A percentile compares a stretch with the other conserved stretches of the same genome.
Evolutionary conservation across 2,888 invertebrate species (phyloP).

Genomic region (Machimus rusticus): DNA sequence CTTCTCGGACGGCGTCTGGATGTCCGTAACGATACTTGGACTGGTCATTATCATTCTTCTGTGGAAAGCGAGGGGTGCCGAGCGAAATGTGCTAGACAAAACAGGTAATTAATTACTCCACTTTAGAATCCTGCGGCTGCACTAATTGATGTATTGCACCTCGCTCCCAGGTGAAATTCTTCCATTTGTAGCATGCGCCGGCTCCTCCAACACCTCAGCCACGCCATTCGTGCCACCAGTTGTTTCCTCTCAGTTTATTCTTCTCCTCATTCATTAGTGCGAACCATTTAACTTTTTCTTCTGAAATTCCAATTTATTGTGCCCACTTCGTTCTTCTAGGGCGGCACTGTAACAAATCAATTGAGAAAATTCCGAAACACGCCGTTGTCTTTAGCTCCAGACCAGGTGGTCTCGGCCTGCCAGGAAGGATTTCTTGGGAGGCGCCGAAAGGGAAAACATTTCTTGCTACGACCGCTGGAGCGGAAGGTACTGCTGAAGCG

Average conservation of each 20-base stretch:
- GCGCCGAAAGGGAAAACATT: neutral
- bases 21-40: constrained; percentile 62
- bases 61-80: constrained; percentile 38
- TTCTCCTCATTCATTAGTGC: constrained; percentile 41
- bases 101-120: constrained; percentile 43
- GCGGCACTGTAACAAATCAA: constrained; percentile 40
- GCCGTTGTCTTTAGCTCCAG: constrained; percentile 44
- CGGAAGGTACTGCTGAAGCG: neutral
- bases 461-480: too few species aligned
- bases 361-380: constrained; percentile 33
- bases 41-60: constrained; percentile 55
- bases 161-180: neutral
- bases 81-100: constrained; percentile 25
- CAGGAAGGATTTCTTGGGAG: neutral
- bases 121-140: constrained; percentile 27
- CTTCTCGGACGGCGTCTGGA: constrained; percentile 68
- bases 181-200: neutral
- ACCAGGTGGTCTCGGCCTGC: neutral
- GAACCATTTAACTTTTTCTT: constrained; percentile 39
- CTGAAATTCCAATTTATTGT: constrained; percentile 16
- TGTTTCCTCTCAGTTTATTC: neutral
- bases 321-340: neutral
- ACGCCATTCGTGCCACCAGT: neutral
- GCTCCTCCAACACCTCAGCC: neutral
- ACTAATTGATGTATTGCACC: constrained; percentile 46